Conservation (phyloP, 2,113 vertebrate genomes). For the Tetrao urogallus region DNA sequence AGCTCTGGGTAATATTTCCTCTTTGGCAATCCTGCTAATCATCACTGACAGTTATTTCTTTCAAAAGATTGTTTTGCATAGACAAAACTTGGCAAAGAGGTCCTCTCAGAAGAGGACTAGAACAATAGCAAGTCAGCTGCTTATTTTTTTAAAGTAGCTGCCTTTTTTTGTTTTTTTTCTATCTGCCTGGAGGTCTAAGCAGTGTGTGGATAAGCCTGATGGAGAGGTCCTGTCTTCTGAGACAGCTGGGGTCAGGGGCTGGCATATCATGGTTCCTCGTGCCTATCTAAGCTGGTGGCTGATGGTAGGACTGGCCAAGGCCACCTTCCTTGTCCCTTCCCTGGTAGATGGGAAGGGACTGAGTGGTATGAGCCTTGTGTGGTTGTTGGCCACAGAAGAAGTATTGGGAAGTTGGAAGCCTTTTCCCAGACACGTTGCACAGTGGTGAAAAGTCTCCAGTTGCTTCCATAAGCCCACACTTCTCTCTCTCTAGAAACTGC, state of each 20-base stretch:
- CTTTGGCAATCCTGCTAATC: not conserved
- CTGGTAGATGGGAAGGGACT: not conserved
- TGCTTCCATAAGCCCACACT: accelerated
- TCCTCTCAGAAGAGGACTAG: not conserved
- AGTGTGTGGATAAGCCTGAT: not conserved
- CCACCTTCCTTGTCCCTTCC: accelerated
- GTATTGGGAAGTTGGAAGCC: not conserved
- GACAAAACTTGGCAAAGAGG: not conserved
- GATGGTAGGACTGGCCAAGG: not conserved
- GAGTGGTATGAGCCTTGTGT: accelerated
- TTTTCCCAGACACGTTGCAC: not conserved
- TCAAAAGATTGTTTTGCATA: not conserved
- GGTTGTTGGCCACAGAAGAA: not conserved
- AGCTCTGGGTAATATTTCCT: not conserved
- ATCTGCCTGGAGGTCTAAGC: not conserved
- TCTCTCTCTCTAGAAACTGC: not conserved
- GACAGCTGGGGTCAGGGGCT: not conserved
- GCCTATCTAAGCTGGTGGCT: not conserved
- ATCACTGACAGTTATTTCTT: not conserved
- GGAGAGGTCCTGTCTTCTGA: not conserved
- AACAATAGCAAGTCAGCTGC: not conserved
- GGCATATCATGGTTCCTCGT: not conserved
- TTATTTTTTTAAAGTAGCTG: not conserved
- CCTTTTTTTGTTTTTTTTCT: accelerated
- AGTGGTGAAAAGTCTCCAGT: not conserved